Conservation (phyloP, 2,113 vertebrate genomes). For the Oryzias celebensis region DNA sequence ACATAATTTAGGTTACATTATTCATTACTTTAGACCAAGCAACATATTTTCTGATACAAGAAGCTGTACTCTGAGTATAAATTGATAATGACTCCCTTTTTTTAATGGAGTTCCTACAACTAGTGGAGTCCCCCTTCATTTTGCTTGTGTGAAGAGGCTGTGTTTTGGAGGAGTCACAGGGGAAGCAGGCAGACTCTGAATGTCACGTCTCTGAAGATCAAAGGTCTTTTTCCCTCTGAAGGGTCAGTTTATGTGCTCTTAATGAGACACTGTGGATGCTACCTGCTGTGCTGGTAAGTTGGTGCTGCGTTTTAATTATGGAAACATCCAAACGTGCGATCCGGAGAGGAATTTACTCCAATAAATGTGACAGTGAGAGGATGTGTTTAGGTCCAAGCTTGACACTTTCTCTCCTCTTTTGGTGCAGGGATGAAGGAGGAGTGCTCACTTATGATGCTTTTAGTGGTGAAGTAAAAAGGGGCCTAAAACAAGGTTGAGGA, state of each 20-base stretch:
- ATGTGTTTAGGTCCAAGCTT: constrained; percentile 10
- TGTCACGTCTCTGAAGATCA: constrained; percentile 52
- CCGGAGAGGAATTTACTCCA: not conserved
- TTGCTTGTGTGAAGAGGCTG: constrained; percentile 7
- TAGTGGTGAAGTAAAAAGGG: constrained; percentile 50
- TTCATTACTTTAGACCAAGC: constrained; percentile 62
- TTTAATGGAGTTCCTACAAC: constrained; percentile 71
- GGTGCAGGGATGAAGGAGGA: constrained; percentile 39
- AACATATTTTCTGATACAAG: constrained; percentile 50
- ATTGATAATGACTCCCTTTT: constrained; percentile 64
- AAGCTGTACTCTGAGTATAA: constrained; percentile 59
- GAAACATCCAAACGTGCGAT: constrained; percentile 18
- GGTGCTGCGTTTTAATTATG: constrained; percentile 35
- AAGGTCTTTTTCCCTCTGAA: constrained; percentile 38
- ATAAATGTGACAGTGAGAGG: constrained; percentile 13
- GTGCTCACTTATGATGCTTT: constrained; percentile 40
- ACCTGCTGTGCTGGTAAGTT: constrained; percentile 38
- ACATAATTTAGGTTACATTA: constrained; percentile 74
- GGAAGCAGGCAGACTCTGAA: constrained; percentile 45
- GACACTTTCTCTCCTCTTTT: constrained; percentile 30
- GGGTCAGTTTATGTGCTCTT: constrained; percentile 30
- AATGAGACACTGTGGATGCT: constrained; percentile 49
- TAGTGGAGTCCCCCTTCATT: constrained; percentile 44
- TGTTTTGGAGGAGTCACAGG: constrained; percentile 36
- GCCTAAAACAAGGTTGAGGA: constrained; percentile 61